Percentiles rank a stretch among this genome's conserved stretches.
These are phyloP conservation scores for Macrobrachium rosenbergii DNA, from an alignment of 1,140 invertebrate species.

Conservation along the genomic window DNA sequence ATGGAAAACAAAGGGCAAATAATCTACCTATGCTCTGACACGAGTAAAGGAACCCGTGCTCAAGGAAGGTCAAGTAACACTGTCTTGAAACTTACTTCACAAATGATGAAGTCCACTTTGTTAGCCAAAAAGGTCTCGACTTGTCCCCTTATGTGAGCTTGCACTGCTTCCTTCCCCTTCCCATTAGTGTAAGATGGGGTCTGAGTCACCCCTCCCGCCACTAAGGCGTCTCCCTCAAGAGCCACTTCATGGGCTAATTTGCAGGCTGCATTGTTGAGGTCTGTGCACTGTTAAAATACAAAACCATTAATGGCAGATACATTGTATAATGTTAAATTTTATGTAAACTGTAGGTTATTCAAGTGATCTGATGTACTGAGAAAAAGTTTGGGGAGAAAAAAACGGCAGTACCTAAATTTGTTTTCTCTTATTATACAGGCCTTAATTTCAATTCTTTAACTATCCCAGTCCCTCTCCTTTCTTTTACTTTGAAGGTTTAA, in stretches of 20 bases:
- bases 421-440: too few relatives aligned
- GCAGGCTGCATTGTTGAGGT: slow-evolving; percentile 69
- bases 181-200: slow-evolving; percentile 69
- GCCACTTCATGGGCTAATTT: slow-evolving; percentile 68
- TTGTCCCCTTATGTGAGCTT: slow-evolving; percentile 68
- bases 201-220: slow-evolving; percentile 69
- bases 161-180: slow-evolving; percentile 66
- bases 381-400: too few relatives aligned
- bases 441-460: too few relatives aligned
- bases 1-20: too few relatives aligned
- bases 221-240: slow-evolving; percentile 68
- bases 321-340: not conserved
- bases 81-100: slow-evolving; percentile 67
- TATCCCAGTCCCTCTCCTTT: too few relatives aligned
- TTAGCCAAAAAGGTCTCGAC: slow-evolving; percentile 69
- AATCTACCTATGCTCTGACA: not conserved
- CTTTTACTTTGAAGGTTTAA: too few relatives aligned
- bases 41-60: too few relatives aligned
- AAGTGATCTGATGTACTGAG: too few relatives aligned
- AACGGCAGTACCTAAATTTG: too few relatives aligned
- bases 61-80: too few relatives aligned
- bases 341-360: too few relatives aligned
- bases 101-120: slow-evolving; percentile 69
- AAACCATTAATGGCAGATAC: not conserved
- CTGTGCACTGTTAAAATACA: not conserved